phyloP scores from a whole-genome alignment of 2,888 invertebrate genomes.

The Sepiola atlantica region DNA sequence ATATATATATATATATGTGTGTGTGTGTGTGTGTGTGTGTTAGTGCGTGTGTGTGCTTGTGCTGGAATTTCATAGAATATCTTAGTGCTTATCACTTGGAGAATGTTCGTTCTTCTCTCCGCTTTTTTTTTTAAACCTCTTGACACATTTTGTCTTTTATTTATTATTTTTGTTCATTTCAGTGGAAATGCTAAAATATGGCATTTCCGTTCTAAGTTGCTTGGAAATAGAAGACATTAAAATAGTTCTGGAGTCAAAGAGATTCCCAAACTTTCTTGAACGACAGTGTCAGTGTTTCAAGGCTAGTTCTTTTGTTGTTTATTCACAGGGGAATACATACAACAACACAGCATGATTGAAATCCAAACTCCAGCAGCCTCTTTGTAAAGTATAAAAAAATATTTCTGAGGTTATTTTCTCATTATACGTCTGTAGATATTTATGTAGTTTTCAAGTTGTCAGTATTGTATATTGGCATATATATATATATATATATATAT shows the following conservation, averaged over 20 bases:
- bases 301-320: not conserved
- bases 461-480: too few species aligned
- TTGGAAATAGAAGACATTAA: slow-evolving; percentile 14
- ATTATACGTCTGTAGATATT: not conserved
- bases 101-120: not conserved
- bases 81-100: not conserved
- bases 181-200: not conserved
- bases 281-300: not conserved
- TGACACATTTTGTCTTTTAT: not conserved
- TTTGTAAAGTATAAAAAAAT: not conserved
- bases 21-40: not conserved
- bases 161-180: not conserved
- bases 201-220: not conserved
- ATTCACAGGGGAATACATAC: not conserved
- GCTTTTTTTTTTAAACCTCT: not conserved
- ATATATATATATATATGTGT: not conserved
- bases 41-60: not conserved
- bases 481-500: too few species aligned
- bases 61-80: not conserved
- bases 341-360: too few species aligned
- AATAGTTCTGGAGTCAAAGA: not conserved
- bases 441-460: too few species aligned
- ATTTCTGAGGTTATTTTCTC: not conserved
- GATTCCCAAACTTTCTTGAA: not conserved
- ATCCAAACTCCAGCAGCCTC: not conserved